These are phyloP conservation scores for Dryas iulia DNA, from an alignment of 1,140 invertebrate species.

Conservation along the genomic window DNA sequence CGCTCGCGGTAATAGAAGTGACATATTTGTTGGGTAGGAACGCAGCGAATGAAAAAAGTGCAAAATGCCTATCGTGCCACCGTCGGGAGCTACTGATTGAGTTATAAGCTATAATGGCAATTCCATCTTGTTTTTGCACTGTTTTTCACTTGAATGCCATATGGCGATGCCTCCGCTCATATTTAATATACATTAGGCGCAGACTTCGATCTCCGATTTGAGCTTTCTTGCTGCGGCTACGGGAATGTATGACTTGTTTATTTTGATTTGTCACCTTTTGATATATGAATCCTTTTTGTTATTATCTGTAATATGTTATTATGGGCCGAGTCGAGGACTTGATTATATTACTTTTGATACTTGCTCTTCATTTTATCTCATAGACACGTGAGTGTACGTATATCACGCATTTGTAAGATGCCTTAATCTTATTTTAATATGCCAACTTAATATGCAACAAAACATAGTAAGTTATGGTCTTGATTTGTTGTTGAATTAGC, in stretches of 20 bases:
- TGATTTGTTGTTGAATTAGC: neutral
- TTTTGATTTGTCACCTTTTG: slow-evolving; percentile 75
- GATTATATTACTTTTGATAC: slow-evolving; percentile 56
- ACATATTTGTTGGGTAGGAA: slow-evolving; percentile 58
- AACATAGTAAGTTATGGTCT: neutral
- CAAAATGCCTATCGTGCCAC: slow-evolving; percentile 64
- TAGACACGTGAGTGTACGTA: slow-evolving; percentile 11
- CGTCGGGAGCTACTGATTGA: slow-evolving; percentile 63
- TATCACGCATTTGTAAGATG: slow-evolving; percentile 10
- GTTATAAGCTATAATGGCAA: slow-evolving; percentile 77
- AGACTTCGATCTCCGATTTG: slow-evolving; percentile 63
- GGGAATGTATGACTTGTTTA: slow-evolving; percentile 67
- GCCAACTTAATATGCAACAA: neutral
- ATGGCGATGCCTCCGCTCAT: slow-evolving; percentile 62
- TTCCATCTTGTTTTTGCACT: slow-evolving; percentile 72
- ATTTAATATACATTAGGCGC: slow-evolving; percentile 73
- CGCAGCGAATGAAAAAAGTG: slow-evolving; percentile 68
- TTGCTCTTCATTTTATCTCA: slow-evolving; percentile 41
- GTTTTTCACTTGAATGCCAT: slow-evolving; percentile 74
- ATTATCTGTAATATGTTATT: slow-evolving; percentile 69
- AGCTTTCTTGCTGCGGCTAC: slow-evolving; percentile 61
- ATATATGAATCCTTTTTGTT: slow-evolving; percentile 74
- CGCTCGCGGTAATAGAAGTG: slow-evolving; percentile 42
- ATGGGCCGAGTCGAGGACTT: slow-evolving; percentile 57
- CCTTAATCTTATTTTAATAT: slow-evolving; percentile 18